Conservation (phyloP, 2,113 vertebrate genomes). For the Tinamus guttatus region DNA sequence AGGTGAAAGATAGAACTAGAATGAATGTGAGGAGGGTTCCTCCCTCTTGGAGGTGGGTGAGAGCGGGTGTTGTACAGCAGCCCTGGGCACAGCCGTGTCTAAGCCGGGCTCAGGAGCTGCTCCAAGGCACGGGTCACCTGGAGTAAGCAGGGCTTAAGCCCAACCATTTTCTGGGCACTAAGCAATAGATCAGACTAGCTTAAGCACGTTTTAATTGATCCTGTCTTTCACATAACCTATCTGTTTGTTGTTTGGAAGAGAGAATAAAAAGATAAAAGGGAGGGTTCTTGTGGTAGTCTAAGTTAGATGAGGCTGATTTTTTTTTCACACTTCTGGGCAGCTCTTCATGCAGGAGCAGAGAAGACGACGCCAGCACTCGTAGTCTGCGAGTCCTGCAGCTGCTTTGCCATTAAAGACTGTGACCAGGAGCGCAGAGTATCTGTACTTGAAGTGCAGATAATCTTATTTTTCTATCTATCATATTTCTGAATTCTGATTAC, state of each 20-base stretch:
- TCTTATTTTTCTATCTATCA: neutral
- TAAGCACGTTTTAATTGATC: no score
- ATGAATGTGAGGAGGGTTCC: neutral
- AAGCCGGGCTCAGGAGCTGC: neutral
- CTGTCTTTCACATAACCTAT: no score
- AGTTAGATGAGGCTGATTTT: neutral
- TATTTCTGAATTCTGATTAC: neutral
- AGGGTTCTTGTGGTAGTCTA: neutral
- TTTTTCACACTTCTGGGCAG: neutral
- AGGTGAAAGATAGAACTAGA: neutral
- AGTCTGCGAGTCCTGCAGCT: constrained; percentile 22
- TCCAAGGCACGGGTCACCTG: neutral
- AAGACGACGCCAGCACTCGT: constrained; percentile 7
- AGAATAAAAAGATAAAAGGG: neutral
- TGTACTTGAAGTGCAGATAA: neutral
- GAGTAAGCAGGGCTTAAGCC: no score
- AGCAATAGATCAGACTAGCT: no score
- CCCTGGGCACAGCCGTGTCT: neutral
- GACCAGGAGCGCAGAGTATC: neutral
- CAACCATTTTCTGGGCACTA: no score
- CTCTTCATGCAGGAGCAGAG: constrained; percentile 7
- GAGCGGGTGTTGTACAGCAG: neutral
- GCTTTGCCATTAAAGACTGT: neutral
- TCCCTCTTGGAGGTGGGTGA: neutral
- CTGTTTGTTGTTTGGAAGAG: neutral